phyloP scores from a whole-genome alignment of 2,113 vertebrate species.

The Siniperca knerii region DNA sequence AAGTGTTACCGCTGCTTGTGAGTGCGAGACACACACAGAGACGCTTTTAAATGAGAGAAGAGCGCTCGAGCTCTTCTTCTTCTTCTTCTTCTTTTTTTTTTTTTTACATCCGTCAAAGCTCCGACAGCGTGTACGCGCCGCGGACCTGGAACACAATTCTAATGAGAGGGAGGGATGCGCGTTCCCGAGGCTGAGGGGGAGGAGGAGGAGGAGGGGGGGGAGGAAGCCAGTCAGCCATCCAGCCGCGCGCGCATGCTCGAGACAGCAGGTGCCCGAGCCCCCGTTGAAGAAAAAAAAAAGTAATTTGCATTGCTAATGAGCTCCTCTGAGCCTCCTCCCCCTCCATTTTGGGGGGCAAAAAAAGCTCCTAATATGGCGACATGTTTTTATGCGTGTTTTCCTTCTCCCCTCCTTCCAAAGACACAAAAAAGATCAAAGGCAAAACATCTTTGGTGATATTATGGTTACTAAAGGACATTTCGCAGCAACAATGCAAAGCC shows the following conservation, averaged over 20 bases:
- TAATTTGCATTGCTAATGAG: constrained; percentile 80
- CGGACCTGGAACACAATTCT: constrained; percentile 59
- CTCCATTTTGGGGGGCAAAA: constrained; percentile 68
- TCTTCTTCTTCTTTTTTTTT: neutral
- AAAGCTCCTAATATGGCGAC: constrained; percentile 72
- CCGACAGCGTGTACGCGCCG: constrained; percentile 6
- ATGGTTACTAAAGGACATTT: neutral
- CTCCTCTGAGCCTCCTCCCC: constrained; percentile 57
- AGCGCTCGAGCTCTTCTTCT: neutral
- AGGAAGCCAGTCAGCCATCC: constrained; percentile 41
- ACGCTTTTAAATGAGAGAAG: neutral
- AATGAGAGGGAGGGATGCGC: constrained; percentile 49
- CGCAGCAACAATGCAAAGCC: neutral
- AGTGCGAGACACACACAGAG: neutral
- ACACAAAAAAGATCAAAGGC: neutral
- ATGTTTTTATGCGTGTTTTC: constrained; percentile 36
- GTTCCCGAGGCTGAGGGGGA: constrained; percentile 25
- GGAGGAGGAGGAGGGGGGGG: neutral
- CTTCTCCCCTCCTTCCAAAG: neutral
- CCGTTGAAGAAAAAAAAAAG: constrained; percentile 15
- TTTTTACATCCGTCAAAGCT: constrained; percentile 40
- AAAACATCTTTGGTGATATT: neutral
- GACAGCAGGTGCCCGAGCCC: constrained; percentile 78
- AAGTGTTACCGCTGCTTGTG: neutral
- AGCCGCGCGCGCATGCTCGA: constrained; percentile 56